Evolutionary conservation across 1,140 invertebrate genomes (phyloP).

Genomic region (Bombus fervidus): DNA sequence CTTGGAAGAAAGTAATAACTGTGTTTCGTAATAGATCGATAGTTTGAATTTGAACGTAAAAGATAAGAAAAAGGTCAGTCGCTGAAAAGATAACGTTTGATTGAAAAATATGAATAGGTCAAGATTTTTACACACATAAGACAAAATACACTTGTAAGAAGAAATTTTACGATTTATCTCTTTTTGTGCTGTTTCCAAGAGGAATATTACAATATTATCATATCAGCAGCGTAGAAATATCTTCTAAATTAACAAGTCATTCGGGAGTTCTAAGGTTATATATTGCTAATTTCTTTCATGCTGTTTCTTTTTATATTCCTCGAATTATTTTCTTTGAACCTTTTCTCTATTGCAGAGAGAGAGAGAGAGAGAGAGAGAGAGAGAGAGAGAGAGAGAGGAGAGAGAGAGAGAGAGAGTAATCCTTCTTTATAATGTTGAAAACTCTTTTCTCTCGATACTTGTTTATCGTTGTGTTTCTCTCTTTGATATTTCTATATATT

Average conservation of each 20-base stretch:
- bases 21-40: neutral
- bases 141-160: neutral
- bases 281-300: too few species aligned
- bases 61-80: slow-evolving; percentile 8
- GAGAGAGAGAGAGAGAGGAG: too few species aligned
- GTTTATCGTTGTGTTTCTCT: neutral
- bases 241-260: neutral
- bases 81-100: neutral
- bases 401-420: too few species aligned
- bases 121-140: neutral
- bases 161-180: neutral
- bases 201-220: neutral
- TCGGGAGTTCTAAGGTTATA: neutral
- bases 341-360: too few species aligned
- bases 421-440: neutral
- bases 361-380: too few species aligned
- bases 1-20: neutral
- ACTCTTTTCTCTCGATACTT: neutral
- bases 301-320: neutral
- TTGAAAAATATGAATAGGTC: neutral
- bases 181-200: neutral
- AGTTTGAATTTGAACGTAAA: neutral
- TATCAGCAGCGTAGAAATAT: neutral
- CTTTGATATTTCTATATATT: neutral
- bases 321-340: neutral